These are phyloP conservation scores for Drosophila neonasuta DNA, from an alignment of 2,888 invertebrate genomes.

Conservation along the genomic window DNA sequence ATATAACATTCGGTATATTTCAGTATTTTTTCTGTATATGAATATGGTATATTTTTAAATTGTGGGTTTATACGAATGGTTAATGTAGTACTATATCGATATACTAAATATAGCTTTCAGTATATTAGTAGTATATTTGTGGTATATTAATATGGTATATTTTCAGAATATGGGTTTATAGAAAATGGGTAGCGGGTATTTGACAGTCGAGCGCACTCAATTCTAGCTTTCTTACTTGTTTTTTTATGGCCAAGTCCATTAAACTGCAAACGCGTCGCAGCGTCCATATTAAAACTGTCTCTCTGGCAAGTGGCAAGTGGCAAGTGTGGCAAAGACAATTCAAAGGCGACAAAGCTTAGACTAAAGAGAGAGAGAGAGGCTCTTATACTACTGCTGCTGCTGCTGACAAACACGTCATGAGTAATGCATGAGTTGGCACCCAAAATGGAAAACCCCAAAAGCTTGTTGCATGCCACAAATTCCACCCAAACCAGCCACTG, in stretches of 20 bases:
- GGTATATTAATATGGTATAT: no score
- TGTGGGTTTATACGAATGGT: no score
- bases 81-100: no score
- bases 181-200: no score
- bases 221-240: background rate
- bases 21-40: no score
- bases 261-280: constrained; percentile 63
- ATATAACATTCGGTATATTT: no score
- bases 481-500: constrained; percentile 9
- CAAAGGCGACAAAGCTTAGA: constrained; percentile 16
- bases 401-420: constrained; percentile 56
- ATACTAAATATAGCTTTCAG: no score
- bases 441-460: constrained; percentile 27
- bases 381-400: background rate
- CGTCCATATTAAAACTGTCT: constrained; percentile 59
- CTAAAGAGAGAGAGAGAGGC: background rate
- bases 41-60: no score
- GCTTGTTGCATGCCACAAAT: constrained; percentile 56
- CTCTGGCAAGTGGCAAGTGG: constrained; percentile 12
- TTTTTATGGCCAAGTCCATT: constrained; percentile 68
- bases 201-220: no score
- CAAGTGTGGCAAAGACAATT: constrained; percentile 47
- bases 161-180: no score
- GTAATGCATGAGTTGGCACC: constrained; percentile 70
- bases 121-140: no score